Conservation (phyloP, 2,888 invertebrate species). For the Pseudococcus longispinus region DNA sequence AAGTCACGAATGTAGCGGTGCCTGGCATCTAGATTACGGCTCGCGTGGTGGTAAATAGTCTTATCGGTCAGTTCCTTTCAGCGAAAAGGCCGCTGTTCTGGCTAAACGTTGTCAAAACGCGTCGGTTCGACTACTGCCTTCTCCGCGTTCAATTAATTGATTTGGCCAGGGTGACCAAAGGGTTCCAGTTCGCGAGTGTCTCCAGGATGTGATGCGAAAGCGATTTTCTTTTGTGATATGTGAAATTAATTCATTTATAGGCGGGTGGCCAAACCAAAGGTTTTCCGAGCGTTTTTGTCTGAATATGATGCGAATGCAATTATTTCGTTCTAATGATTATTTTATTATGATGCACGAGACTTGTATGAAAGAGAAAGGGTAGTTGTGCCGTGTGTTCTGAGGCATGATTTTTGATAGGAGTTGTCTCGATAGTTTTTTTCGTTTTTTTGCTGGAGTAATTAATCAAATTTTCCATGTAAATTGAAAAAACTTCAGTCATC, state of each 20-base stretch:
- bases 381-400: too few relatives aligned
- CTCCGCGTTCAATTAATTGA: not conserved
- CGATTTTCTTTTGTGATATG: not conserved
- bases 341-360: too few relatives aligned
- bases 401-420: too few relatives aligned
- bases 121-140: not conserved
- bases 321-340: not conserved
- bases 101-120: slow-evolving; percentile 19
- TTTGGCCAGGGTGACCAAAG: not conserved
- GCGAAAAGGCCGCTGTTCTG: not conserved
- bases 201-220: not conserved
- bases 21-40: slow-evolving; percentile 47
- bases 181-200: not conserved
- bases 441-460: too few relatives aligned
- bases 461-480: too few relatives aligned
- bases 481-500: too few relatives aligned
- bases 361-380: too few relatives aligned
- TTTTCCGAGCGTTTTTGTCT: not conserved
- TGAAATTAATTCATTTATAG: not conserved
- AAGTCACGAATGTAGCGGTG: slow-evolving; percentile 49
- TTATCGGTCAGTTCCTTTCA: slow-evolving; percentile 47
- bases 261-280: not conserved
- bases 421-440: too few relatives aligned
- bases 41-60: slow-evolving; percentile 53
- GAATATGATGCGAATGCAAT: not conserved